Evolutionary conservation across 2,113 vertebrate genomes (phyloP).

Genomic region (Lota lota): DNA sequence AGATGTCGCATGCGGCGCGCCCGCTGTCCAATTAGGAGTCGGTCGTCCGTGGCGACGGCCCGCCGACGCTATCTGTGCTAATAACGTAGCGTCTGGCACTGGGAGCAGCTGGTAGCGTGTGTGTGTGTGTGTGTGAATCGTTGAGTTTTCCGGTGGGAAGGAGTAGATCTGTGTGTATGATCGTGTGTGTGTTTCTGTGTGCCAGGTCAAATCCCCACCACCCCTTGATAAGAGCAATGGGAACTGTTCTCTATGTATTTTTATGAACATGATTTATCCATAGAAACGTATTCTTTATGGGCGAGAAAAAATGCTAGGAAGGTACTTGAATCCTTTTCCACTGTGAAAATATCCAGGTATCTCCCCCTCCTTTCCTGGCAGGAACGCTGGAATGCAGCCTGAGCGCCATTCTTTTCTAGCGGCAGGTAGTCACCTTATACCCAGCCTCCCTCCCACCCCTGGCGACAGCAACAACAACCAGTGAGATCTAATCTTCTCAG

Average conservation of each 20-base stretch:
- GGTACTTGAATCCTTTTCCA: no score
- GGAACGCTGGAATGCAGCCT: no score
- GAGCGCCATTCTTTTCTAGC: no score
- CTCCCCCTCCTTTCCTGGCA: no score
- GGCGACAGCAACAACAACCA: constrained; percentile 14
- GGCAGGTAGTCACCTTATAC: constrained; percentile 1
- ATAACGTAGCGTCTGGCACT: constrained; percentile 66
- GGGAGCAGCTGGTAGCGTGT: no score
- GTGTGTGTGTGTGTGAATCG: constrained; percentile 50
- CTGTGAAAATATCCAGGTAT: background rate
- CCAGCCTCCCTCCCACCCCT: constrained; percentile 25
- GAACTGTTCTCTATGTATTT: no score
- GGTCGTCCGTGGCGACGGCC: constrained; percentile 79
- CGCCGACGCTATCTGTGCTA: constrained; percentile 64
- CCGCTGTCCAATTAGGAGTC: constrained; percentile 79
- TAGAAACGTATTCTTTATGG: no score
- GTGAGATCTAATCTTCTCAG: no score
- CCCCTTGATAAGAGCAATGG: no score
- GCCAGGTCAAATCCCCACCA: no score
- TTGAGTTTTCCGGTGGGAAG: constrained; percentile 16
- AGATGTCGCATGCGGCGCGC: constrained; percentile 67
- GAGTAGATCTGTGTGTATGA: background rate
- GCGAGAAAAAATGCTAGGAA: no score
- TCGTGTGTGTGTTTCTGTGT: constrained; percentile 5
- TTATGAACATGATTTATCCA: no score